phyloP scores from a whole-genome alignment of 1,140 invertebrate genomes.

The Notospermus geniculatus region DNA sequence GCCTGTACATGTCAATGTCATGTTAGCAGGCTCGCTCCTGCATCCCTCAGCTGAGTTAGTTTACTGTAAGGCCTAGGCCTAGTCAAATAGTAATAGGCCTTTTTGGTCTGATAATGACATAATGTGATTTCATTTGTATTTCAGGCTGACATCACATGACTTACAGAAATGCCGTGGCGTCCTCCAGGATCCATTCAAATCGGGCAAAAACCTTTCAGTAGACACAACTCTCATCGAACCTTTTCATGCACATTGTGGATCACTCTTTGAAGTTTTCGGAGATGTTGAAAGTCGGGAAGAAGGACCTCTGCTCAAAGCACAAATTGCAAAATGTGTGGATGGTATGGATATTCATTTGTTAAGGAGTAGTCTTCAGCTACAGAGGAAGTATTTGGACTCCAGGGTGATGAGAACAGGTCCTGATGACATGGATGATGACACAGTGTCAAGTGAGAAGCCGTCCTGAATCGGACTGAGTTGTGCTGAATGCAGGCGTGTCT shows the following conservation, averaged over 20 bases:
- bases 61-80: too few relatives aligned
- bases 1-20: too few relatives aligned
- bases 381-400: constrained; percentile 28
- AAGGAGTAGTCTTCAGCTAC: constrained; percentile 25
- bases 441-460: too few relatives aligned
- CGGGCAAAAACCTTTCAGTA: constrained; percentile 18
- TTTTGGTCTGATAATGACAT: too few relatives aligned
- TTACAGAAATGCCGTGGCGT: constrained; percentile 23
- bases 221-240: constrained; percentile 36
- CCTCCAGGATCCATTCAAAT: constrained; percentile 27
- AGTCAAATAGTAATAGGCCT: too few relatives aligned
- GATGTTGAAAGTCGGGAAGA: constrained; percentile 21
- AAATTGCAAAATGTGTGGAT: constrained; percentile 35
- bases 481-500: too few relatives aligned
- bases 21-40: too few relatives aligned
- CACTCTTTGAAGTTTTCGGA: constrained; percentile 37
- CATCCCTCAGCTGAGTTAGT: too few relatives aligned
- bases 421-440: background rate
- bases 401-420: background rate
- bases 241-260: constrained; percentile 28
- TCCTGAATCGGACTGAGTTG: too few relatives aligned
- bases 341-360: constrained; percentile 33
- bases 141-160: constrained; percentile 30
- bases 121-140: constrained; percentile 1
- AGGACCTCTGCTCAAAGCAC: constrained; percentile 23